These are phyloP conservation scores for Pristionchus arcanus DNA, from an alignment of 2,888 invertebrate genomes.

Conservation along the genomic window DNA sequence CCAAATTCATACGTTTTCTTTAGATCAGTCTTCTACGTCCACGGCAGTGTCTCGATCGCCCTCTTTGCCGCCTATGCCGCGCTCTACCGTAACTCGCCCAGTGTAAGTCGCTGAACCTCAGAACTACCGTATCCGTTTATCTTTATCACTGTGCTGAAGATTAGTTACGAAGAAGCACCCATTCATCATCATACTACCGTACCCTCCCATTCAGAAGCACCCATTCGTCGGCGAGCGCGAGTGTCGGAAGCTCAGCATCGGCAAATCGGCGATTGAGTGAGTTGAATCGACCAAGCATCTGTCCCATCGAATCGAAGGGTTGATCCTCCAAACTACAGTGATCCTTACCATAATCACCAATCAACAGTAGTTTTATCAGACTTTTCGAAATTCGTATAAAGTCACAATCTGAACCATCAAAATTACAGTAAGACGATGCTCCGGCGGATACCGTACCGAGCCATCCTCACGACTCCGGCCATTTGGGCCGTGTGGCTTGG, in stretches of 20 bases:
- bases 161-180: too few relatives aligned
- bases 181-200: not conserved
- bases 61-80: conserved; percentile 65
- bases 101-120: not conserved
- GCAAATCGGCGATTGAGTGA: conserved; percentile 63
- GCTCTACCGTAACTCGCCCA: conserved; percentile 67
- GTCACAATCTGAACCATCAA: not conserved
- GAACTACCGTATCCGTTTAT: not conserved
- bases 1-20: too few relatives aligned
- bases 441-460: conserved; percentile 64
- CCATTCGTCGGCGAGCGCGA: conserved; percentile 72
- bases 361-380: too few relatives aligned
- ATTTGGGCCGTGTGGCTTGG: conserved; percentile 76
- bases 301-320: not conserved
- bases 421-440: conserved; percentile 62
- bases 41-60: conserved; percentile 62
- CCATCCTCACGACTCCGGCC: conserved; percentile 67
- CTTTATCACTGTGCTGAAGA: too few relatives aligned
- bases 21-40: conserved; percentile 70
- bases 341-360: too few relatives aligned
- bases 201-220: conserved; percentile 61
- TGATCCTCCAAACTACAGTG: too few relatives aligned
- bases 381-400: too few relatives aligned
- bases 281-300: not conserved
- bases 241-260: conserved; percentile 69